Conservation (phyloP, 2,888 invertebrate genomes). For the Baccha elongata region DNA sequence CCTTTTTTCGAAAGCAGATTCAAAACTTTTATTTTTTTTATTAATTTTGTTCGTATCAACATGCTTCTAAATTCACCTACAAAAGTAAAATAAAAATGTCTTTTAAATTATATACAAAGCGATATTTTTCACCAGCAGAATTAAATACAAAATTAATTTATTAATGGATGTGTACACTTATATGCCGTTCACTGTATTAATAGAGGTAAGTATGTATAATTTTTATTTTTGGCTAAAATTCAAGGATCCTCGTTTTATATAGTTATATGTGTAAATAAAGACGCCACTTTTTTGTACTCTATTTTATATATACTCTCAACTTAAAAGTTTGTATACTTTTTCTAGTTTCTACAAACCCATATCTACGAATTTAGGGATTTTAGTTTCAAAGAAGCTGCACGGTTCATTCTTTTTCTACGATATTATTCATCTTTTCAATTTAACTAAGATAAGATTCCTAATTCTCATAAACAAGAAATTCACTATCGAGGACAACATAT, state of each 20-base stretch:
- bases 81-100: not conserved
- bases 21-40: not conserved
- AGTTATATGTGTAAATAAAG: too few relatives aligned
- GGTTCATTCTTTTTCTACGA: constrained; percentile 12
- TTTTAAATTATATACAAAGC: not conserved
- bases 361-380: too few relatives aligned
- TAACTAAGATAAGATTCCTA: constrained; percentile 4
- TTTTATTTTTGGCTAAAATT: not conserved
- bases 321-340: constrained; percentile 18
- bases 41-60: not conserved
- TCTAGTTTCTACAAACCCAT: constrained; percentile 43
- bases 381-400: constrained; percentile 7
- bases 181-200: constrained; percentile 14
- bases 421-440: too few relatives aligned
- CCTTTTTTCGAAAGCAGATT: not conserved
- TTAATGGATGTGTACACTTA: not conserved
- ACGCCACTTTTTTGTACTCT: too few relatives aligned
- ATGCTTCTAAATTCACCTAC: constrained; percentile 1
- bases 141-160: not conserved
- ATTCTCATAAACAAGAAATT: constrained; percentile 22
- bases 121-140: not conserved
- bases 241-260: not conserved
- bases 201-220: not conserved
- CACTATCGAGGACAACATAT: constrained; percentile 4
- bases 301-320: too few relatives aligned